phyloP scores from a whole-genome alignment of 2,797 vertebrate species.

The Clarias laeviceps region DNA sequence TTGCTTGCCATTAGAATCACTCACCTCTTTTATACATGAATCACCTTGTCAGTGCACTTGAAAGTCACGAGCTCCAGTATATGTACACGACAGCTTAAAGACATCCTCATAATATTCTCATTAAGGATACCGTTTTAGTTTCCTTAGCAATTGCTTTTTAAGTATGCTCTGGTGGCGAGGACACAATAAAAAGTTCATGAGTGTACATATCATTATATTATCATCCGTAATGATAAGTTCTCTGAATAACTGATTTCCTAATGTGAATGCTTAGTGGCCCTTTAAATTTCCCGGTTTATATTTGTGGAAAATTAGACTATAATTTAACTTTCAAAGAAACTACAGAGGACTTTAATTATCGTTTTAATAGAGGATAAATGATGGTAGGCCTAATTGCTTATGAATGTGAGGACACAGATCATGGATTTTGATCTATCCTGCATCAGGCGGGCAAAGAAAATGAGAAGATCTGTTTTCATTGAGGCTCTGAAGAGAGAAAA shows the following conservation, averaged over 20 bases:
- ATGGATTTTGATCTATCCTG: constrained; percentile 66
- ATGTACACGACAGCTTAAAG: constrained; percentile 58
- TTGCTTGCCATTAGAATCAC: not conserved
- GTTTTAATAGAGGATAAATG: constrained; percentile 79
- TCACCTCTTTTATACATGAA: constrained; percentile 27
- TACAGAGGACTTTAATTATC: constrained; percentile 78
- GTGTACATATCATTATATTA: constrained; percentile 73
- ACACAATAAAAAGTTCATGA: constrained; percentile 69
- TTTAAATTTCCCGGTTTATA: constrained; percentile 76
- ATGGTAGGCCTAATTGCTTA: constrained; percentile 77
- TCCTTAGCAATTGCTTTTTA: constrained; percentile 66
- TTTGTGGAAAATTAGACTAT: constrained; percentile 73
- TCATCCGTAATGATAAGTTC: constrained; percentile 76
- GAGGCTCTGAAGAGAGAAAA: constrained; percentile 40
- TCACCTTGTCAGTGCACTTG: constrained; percentile 51
- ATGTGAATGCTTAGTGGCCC: constrained; percentile 73
- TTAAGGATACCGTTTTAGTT: constrained; percentile 64
- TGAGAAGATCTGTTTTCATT: constrained; percentile 45
- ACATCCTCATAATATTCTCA: constrained; percentile 62
- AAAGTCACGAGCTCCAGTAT: constrained; percentile 42
- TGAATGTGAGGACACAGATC: constrained; percentile 79
- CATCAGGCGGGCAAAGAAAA: constrained; percentile 56
- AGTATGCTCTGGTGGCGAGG: constrained; percentile 59
- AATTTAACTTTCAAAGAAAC: constrained; percentile 80
- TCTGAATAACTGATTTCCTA: constrained; percentile 73